phyloP scores from a whole-genome alignment of 2,113 vertebrate species.

The Emydocephalus ijimae region DNA sequence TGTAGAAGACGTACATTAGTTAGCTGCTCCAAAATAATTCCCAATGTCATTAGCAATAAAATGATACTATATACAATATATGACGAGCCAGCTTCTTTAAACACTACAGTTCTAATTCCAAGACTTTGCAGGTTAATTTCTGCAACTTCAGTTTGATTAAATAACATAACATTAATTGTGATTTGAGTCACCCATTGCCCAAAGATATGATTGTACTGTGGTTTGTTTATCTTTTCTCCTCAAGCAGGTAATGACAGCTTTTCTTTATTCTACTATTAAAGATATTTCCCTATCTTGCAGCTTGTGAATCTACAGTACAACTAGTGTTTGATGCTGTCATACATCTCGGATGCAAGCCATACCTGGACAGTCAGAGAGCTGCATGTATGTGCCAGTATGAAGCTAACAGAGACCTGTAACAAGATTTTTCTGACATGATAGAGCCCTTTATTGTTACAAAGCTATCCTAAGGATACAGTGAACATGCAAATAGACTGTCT shows the following conservation, averaged over 20 bases:
- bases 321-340: constrained; percentile 91
- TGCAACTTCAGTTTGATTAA: not conserved
- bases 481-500: constrained; percentile 6
- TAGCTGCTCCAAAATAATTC: not conserved
- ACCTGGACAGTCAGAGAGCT: constrained; percentile 92
- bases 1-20: not conserved
- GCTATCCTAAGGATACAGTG: not conserved
- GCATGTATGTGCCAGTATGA: constrained; percentile 87
- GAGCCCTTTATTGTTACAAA: constrained; percentile 29
- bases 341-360: constrained; percentile 94
- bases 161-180: not conserved
- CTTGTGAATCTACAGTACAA: constrained; percentile 87
- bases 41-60: not conserved
- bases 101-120: not conserved
- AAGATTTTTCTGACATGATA: not conserved
- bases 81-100: not conserved
- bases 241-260: not conserved
- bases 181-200: not conserved
- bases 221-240: not conserved
- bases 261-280: not conserved
- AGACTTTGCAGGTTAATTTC: not conserved
- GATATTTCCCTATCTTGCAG: constrained; percentile 60
- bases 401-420: constrained; percentile 85
- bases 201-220: not conserved
- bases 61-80: not conserved